Percentiles rank a stretch among this genome's conserved stretches.
phyloP scores from a whole-genome alignment of 23 tunicate species.

The Trididemnum miniatum region DNA sequence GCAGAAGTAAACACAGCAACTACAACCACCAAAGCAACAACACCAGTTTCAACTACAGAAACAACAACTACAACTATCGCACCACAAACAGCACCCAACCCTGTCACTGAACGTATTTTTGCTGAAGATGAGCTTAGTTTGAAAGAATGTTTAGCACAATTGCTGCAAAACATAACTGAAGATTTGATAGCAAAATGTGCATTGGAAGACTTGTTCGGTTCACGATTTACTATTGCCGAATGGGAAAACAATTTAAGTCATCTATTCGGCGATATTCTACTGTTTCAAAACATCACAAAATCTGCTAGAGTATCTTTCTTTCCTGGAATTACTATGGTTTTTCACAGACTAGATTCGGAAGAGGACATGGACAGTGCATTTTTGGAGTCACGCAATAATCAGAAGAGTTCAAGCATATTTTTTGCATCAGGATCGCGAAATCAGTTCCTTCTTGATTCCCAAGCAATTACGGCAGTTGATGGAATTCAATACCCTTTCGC shows the following conservation, averaged over 20 bases:
- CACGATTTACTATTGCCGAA: not conserved
- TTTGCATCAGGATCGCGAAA: not conserved
- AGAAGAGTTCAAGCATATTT: not conserved
- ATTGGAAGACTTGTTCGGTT: not conserved
- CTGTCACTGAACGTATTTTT: not conserved
- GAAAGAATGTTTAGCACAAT: not conserved
- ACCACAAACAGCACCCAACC: not conserved
- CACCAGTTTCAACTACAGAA: not conserved
- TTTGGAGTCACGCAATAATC: no score
- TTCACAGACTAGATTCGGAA: not conserved
- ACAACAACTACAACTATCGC: not conserved
- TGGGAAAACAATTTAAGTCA: slow-evolving; percentile 26
- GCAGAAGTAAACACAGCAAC: not conserved
- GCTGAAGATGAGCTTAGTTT: not conserved
- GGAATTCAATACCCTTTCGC: no score
- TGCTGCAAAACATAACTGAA: not conserved
- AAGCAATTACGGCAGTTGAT: no score
- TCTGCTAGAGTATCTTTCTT: not conserved
- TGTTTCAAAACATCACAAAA: not conserved
- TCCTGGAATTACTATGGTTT: slow-evolving; percentile 11
- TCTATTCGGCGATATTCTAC: not conserved
- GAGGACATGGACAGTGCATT: not conserved
- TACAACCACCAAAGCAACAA: slow-evolving; percentile 5
- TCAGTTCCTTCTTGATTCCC: not conserved
- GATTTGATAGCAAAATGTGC: not conserved